Conservation (phyloP, 2,888 invertebrate species). For the Desoria tigrina region DNA sequence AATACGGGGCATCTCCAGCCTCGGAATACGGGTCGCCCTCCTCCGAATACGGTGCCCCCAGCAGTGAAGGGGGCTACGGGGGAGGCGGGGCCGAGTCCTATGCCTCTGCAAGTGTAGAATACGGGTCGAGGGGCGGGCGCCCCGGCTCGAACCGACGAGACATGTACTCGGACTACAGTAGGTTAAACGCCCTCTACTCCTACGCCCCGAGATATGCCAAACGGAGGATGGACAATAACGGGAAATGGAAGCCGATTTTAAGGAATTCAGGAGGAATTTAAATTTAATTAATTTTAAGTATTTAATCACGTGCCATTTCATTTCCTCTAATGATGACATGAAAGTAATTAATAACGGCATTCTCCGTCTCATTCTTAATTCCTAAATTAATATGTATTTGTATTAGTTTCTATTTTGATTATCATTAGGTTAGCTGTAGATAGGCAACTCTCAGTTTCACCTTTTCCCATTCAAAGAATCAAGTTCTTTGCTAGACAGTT, state of each 20-base stretch:
- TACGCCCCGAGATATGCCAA: neutral
- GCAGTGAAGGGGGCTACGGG: neutral
- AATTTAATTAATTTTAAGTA: constrained; percentile 2
- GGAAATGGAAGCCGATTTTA: neutral
- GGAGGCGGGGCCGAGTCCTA: neutral
- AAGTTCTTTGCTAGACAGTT: too few relatives aligned
- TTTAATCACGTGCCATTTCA: neutral
- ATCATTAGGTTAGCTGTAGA: too few relatives aligned
- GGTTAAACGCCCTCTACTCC: neutral
- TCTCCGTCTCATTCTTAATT: too few relatives aligned
- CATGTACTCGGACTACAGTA: neutral
- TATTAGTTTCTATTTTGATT: too few relatives aligned
- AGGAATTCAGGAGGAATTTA: neutral
- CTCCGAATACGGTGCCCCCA: neutral
- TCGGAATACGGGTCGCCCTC: neutral
- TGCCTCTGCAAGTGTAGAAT: neutral
- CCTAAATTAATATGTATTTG: too few relatives aligned
- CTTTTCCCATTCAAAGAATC: too few relatives aligned
- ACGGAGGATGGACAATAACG: neutral
- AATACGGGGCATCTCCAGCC: neutral
- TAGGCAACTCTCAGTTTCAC: too few relatives aligned
- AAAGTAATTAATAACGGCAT: too few relatives aligned
- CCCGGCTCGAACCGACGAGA: neutral
- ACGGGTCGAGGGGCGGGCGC: neutral
- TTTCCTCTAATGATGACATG: too few relatives aligned